A percentile compares a stretch with the other conserved stretches of the same genome.
Conservation (phyloP, 1,140 invertebrate species). For the Procambarus virginalis region DNA sequence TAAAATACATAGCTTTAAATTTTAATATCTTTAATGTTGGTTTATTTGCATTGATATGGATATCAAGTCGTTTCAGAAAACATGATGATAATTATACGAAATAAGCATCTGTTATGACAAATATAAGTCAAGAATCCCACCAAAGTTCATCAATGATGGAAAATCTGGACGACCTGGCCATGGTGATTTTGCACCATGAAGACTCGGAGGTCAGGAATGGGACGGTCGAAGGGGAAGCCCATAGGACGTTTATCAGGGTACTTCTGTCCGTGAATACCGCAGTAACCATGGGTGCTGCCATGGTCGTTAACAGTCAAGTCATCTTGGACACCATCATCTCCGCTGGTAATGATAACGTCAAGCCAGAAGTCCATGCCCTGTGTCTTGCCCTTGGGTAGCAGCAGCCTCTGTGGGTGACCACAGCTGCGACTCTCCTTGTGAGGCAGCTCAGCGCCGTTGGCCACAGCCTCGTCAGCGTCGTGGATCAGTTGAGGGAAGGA, state of each 20-base stretch:
- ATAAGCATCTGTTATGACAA: no score
- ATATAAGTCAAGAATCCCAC: no score
- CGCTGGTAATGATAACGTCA: conserved; percentile 11
- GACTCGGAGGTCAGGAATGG: background rate
- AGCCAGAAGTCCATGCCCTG: conserved; percentile 20
- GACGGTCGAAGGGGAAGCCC: conserved; percentile 33
- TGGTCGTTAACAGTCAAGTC: background rate
- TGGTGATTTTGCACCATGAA: background rate
- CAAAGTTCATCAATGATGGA: background rate
- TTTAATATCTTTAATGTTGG: no score
- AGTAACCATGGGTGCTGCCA: conserved; percentile 24
- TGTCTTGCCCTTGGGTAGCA: conserved; percentile 26
- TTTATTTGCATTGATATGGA: no score
- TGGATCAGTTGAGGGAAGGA: conserved; percentile 1
- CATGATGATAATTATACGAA: no score
- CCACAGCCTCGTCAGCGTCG: conserved; percentile 7
- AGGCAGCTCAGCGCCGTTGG: background rate
- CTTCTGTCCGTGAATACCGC: conserved; percentile 18
- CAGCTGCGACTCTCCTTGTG: background rate
- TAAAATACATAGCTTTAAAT: no score
- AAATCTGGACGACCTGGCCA: background rate
- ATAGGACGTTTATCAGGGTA: conserved; percentile 37
- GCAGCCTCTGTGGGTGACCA: conserved; percentile 28
- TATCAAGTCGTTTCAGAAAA: no score
- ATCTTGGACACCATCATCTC: background rate